Percentiles rank a stretch among this genome's conserved stretches.
Conservation (phyloP, 2,888 invertebrate genomes). For the Archips crataeganus region DNA sequence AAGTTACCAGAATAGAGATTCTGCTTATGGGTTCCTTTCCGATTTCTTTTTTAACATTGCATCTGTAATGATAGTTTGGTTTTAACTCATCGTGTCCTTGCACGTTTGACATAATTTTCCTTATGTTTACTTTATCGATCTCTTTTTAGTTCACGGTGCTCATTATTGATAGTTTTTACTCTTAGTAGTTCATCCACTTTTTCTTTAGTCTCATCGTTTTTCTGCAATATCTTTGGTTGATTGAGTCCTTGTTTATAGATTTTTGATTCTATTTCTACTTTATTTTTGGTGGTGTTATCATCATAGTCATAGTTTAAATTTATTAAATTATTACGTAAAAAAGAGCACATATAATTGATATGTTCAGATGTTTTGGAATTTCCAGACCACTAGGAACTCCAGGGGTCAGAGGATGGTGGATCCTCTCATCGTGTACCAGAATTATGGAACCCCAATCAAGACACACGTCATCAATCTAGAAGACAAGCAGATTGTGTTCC, state of each 20-base stretch:
- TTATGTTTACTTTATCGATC: background rate
- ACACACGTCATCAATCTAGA: conserved; percentile 69
- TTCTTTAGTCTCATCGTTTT: background rate
- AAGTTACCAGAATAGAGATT: conserved; percentile 72
- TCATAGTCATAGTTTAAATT: background rate
- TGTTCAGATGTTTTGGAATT: conserved; percentile 93
- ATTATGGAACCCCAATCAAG: conserved; percentile 69
- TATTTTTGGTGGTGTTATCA: background rate
- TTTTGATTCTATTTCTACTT: background rate
- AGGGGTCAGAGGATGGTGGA: conserved; percentile 89
- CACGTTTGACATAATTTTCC: background rate
- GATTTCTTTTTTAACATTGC: background rate
- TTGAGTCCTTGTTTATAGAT: background rate
- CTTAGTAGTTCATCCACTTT: background rate
- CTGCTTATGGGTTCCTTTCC: conserved; percentile 45
- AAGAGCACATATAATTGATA: conserved; percentile 76
- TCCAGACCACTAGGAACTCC: conserved; percentile 89
- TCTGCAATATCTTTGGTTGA: background rate
- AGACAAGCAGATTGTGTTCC: conserved; percentile 75
- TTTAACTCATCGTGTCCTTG: background rate
- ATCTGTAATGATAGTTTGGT: background rate
- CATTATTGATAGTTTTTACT: background rate
- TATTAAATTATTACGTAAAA: background rate
- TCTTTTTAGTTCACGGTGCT: background rate
- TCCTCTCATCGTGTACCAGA: conserved; percentile 74